phyloP scores from a whole-genome alignment of 2,888 invertebrate species.

The Caenorhabditis panamensis region DNA sequence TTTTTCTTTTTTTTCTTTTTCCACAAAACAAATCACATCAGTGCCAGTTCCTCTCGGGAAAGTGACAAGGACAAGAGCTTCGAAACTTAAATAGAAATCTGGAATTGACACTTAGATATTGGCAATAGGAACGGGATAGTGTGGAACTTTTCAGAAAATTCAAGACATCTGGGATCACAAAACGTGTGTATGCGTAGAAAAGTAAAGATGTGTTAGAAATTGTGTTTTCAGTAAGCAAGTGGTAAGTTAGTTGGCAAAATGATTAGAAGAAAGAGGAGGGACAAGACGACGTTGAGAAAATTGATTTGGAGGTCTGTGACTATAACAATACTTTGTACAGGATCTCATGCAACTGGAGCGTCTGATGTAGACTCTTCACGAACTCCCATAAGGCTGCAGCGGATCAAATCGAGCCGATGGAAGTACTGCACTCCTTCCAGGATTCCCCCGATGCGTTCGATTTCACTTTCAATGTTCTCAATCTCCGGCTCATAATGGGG shows the following conservation, averaged over 20 bases:
- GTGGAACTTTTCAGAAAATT: too few species aligned
- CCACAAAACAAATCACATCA: neutral
- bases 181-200: neutral
- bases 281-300: neutral
- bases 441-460: neutral
- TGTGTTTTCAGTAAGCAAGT: neutral
- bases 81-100: neutral
- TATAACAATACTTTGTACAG: neutral
- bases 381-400: neutral
- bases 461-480: slow-evolving; percentile 24
- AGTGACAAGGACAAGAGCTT: neutral
- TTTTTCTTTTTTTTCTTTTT: neutral
- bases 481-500: slow-evolving; percentile 36
- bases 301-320: neutral
- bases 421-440: neutral
- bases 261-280: neutral
- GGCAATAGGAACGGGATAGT: too few species aligned
- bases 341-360: neutral
- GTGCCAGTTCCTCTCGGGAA: too few species aligned
- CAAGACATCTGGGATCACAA: neutral
- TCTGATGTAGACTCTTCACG: neutral
- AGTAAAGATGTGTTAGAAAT: neutral
- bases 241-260: slow-evolving; percentile 3
- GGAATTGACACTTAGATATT: slow-evolving; percentile 12
- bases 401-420: neutral